Base-by-base conservation (phyloP, 2,113 vertebrate genomes). In the Galbula dea region DNA sequence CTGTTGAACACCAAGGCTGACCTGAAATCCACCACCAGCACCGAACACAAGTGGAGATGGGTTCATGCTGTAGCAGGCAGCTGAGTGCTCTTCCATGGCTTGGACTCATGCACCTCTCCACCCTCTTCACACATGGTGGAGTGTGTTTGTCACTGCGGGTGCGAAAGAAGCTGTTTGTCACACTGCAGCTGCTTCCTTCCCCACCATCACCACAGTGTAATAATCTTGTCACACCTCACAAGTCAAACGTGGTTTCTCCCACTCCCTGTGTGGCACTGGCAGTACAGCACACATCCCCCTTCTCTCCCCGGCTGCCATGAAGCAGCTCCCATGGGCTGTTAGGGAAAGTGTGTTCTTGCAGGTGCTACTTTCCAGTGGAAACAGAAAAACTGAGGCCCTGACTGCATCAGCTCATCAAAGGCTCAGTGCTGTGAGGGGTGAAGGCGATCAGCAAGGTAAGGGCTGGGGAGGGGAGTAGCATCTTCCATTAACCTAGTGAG, bases 261-360 rank as follows among this genome's bases (percentile, higher is more conserved):
- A 0, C 45, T 45, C 66, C 21, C 71, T 0, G 2, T 1, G 10
- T 2, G 1, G 55, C 0, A 2, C 59, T 3, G 6, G 36, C 83
- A 63, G 49, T 45, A 30, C 71, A 20, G 37, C 1, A 0, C 49
- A 43, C 1, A 0, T 30, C n/a, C 7, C 57, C 55, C 7, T 30
- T 26, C 72, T 37, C 15, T 36, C 15, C n/a, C 82, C 23, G 49
- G 21, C 51, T 1, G 1, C 3, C 19, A 19, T 15, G 48, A 34
- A 85, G 59, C 3, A 49, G 82, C 80, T 84, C 39, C 58, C 36
- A 41, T 22, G 30, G 3, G 59, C n/a, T 24, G 29, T 17, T 11
- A 22, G 36, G 49, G 8, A 3, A 5, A 3, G 12, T 1, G 4
- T 23, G 55, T 24, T 67, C 11, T 16, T 59, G 66, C 57, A 87